Conservation (phyloP, 2,797 vertebrate species). For the Cryptoblepharus egeriae region DNA sequence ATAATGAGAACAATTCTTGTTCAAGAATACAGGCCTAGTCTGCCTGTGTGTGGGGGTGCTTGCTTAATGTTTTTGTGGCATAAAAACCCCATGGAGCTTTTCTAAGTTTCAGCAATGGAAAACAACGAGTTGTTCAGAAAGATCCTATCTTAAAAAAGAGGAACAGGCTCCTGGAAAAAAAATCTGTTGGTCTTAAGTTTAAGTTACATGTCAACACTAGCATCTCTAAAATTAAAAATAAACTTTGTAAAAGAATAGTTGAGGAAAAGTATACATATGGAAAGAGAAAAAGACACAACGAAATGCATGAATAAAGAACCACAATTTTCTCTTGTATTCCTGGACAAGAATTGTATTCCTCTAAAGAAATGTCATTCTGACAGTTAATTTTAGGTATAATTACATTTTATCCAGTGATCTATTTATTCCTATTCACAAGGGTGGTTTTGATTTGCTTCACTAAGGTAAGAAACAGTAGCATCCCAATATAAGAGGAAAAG, state of each 20-base stretch:
- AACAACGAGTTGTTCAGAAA: background rate
- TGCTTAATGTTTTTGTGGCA: too few relatives aligned
- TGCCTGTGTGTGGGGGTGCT: too few relatives aligned
- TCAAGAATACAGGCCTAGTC: too few relatives aligned
- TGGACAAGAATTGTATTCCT: slow-evolving; percentile 39
- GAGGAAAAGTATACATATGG: slow-evolving; percentile 45
- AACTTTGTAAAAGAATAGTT: slow-evolving; percentile 38
- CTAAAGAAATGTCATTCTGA: slow-evolving; percentile 43
- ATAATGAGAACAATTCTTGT: too few relatives aligned
- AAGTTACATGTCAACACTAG: slow-evolving; percentile 29
- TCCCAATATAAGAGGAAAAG: slow-evolving; percentile 6
- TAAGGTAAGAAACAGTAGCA: background rate
- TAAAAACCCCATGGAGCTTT: too few relatives aligned
- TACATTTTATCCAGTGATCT: slow-evolving; percentile 33
- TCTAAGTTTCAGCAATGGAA: background rate
- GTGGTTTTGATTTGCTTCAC: slow-evolving; percentile 37
- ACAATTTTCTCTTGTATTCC: background rate
- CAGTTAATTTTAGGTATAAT: slow-evolving; percentile 42
- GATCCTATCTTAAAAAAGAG: background rate
- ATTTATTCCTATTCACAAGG: slow-evolving; percentile 25
- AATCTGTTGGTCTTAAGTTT: background rate
- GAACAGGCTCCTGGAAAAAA: background rate
- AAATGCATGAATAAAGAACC: slow-evolving; percentile 29
- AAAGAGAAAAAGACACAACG: slow-evolving; percentile 42
- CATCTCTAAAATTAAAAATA: slow-evolving; percentile 42